Evolutionary conservation across 2,113 vertebrate species (phyloP), one percentile per base, ranked within the genome.

Genomic region (Periophthalmus modestus): DNA sequence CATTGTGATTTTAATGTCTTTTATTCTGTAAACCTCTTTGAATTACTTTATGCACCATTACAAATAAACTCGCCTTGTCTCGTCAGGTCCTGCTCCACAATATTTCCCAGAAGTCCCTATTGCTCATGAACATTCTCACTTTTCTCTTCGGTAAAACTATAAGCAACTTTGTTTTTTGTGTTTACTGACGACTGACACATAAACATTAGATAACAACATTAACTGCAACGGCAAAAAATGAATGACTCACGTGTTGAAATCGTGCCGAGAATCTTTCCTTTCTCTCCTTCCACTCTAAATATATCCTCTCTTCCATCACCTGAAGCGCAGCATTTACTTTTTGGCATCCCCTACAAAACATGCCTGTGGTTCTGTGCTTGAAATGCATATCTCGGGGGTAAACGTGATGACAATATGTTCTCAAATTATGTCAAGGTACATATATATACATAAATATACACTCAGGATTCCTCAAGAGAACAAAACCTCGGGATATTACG

Each of bases 401-500:
- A 80, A 80, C 79, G 74, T 73, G 75, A 85, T 87, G 82, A 87
- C 82, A 88, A 85, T 87, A 85, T 82, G 63, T 82, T 87, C 21
- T 88, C 68, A 87, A 80, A 87, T 72, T 66, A 80, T 84, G 73
- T 74, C 43, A 61, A 85, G 88, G 88, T 76, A 86, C 88, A 89
- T 90, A 87, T 89, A 86, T 79, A n/a, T n/a, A n/a, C n/a, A n/a
- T n/a, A n/a, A 75, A 85, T 89, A 89, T 90, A 88, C 88, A 86
- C 79, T 86, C 72, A 83, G 68, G 66, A 77, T 89, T 89, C 77
- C 83, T 85, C 50, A 14, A 87, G 79, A 83, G 74, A 82, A 83
- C 71, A 74, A 82, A 86, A 73, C 65, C 65, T 23, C 21, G 58
- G 55, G 65, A 72, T 69, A 74, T 65, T 75, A 39, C 10, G 81